Evolutionary conservation across 2,797 vertebrate genomes (phyloP).

Genomic region (Helostoma temminkii): DNA sequence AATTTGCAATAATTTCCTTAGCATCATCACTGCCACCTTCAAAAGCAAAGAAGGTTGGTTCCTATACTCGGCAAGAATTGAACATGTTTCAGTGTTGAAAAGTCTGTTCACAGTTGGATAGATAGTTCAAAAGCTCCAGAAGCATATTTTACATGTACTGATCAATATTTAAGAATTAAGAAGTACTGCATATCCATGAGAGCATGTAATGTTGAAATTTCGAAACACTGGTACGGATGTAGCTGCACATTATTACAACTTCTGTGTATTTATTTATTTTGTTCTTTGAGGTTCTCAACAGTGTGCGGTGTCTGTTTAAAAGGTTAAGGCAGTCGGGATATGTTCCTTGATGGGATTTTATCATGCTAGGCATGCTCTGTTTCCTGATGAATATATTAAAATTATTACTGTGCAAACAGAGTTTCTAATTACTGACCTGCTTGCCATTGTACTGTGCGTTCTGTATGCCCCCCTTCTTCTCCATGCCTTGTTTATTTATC

Average conservation of each 20-base stretch:
- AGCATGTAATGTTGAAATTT: conserved; percentile 44
- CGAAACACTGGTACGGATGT: conserved; percentile 40
- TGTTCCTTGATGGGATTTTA: conserved; percentile 90
- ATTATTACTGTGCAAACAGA: conserved; percentile 93
- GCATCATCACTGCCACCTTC: conserved; percentile 82
- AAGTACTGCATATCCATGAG: conserved; percentile 32
- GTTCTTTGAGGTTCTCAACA: conserved; percentile 77
- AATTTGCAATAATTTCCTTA: conserved; percentile 89
- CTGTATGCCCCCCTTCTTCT: conserved; percentile 82
- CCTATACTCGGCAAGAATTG: conserved; percentile 51
- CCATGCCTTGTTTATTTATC: conserved; percentile 91
- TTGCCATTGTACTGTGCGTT: conserved; percentile 90
- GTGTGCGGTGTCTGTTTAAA: conserved; percentile 84
- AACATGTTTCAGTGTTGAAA: conserved; percentile 43
- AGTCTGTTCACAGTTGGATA: conserved; percentile 35
- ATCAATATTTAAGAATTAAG: conserved; percentile 40
- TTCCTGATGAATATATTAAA: conserved; percentile 94
- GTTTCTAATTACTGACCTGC: conserved; percentile 93
- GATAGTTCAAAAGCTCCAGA: conserved; percentile 46
- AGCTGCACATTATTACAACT: conserved; percentile 64
- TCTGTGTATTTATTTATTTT: conserved; percentile 67
- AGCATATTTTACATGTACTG: conserved; percentile 22
- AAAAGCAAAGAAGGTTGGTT: conserved; percentile 86
- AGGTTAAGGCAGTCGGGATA: conserved; percentile 86
- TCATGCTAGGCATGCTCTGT: conserved; percentile 87